Conservation (phyloP, 1,140 invertebrate genomes). For the Triops longicaudatus region DNA sequence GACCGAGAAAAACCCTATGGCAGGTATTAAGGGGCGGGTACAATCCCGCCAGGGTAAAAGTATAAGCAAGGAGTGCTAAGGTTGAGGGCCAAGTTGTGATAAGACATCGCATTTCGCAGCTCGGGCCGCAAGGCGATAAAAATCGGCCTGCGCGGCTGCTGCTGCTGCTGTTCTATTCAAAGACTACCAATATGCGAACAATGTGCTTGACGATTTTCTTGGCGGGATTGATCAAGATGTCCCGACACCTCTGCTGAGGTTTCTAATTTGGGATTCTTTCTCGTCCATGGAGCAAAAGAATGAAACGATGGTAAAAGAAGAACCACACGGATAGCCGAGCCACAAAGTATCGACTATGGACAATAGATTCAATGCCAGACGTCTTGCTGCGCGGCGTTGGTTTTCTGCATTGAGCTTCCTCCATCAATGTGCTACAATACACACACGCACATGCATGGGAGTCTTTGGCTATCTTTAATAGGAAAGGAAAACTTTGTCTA, state of each 20-base stretch:
- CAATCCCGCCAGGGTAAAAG: too few species aligned
- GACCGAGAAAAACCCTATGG: not conserved
- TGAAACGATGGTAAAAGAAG: not conserved
- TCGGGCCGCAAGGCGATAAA: not conserved
- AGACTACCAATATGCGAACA: not conserved
- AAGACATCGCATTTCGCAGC: slow-evolving; percentile 1
- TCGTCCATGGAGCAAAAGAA: not conserved
- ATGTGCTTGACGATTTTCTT: not conserved
- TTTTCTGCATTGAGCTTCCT: not conserved
- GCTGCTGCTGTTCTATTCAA: not conserved
- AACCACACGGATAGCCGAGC: too few species aligned
- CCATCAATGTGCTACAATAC: not conserved
- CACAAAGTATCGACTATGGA: not conserved
- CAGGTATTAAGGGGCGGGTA: not conserved
- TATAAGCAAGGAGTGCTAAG: not conserved
- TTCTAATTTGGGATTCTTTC: not conserved
- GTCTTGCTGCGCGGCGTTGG: not conserved
- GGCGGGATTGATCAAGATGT: not conserved
- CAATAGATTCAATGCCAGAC: not conserved
- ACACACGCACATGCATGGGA: not conserved
- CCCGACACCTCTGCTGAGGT: not conserved
- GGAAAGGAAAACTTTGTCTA: too few species aligned
- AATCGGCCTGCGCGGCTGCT: not conserved
- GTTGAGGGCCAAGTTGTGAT: not conserved
- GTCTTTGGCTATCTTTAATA: too few species aligned